These are phyloP conservation scores for Sceloporus tristichus DNA, from an alignment of 2,113 vertebrate species.

Conservation along the genomic window DNA sequence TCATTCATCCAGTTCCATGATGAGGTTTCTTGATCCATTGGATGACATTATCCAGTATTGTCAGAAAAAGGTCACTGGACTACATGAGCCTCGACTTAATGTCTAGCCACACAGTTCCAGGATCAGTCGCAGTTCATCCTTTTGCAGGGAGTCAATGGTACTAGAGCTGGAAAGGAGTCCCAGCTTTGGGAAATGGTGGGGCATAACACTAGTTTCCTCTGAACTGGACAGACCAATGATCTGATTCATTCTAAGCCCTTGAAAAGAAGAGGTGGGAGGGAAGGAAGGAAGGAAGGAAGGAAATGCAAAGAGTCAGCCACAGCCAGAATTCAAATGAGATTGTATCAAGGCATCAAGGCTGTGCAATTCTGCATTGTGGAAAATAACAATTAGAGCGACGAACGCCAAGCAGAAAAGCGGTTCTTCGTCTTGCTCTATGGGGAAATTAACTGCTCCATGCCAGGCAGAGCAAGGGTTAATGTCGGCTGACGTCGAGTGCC, in stretches of 20 bases:
- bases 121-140: background rate
- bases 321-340: conserved; percentile 44
- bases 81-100: background rate
- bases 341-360: background rate
- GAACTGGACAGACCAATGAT: background rate
- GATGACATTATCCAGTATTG: background rate
- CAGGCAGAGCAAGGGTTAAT: conserved; percentile 78
- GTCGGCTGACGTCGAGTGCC: conserved; percentile 71
- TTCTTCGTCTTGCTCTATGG: conserved; percentile 47
- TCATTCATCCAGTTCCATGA: conserved; percentile 45
- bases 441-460: conserved; percentile 55
- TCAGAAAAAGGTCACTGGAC: background rate
- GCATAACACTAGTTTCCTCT: too few species aligned
- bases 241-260: background rate
- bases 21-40: conserved; percentile 7
- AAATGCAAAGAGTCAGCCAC: background rate
- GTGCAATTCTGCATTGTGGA: conserved; percentile 19
- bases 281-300: too few species aligned
- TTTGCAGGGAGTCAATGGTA: too few species aligned
- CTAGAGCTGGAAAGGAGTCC: background rate
- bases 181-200: too few species aligned
- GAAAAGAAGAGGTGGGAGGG: background rate
- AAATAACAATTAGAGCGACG: background rate
- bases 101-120: background rate
- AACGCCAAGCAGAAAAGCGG: background rate